Base-by-base conservation (phyloP, 2,113 vertebrate species). In the Stomatorhinus ivindoensis region DNA sequence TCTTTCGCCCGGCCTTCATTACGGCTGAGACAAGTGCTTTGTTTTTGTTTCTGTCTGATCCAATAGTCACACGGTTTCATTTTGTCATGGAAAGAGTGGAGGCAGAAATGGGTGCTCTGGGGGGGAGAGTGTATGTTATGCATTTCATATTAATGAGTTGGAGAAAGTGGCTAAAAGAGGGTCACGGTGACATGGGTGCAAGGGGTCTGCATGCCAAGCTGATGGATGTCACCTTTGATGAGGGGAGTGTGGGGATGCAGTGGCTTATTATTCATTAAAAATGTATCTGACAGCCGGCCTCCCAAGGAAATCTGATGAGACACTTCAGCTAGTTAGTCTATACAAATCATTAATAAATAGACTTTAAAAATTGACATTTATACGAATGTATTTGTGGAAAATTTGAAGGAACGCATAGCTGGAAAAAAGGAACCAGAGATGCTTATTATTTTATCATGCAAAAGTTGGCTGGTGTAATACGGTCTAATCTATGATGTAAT, bases 241-340 rank as follows among this genome's bases (percentile, higher is more conserved):
- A 19, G 87, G 89, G 94, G 94, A 93, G 93, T 91, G 90, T 89
- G 92, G 88, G 94, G 92, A 91, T 90, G 86, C 83, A 90, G 91
- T 94, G 94, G 94, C 92, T 95, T 95, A 93, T 93, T 93, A 92
- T 92, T 91, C 92, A 93, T 95, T 95, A 94, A 95, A 94, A 94
- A 94, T 95, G 93, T 92, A 95, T 95, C 93, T 95, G 95, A 96
- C 94, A 95, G 93, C 90, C 24, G 83, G 92, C 90, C 94, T 94
- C 93, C 9, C 11, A 94, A 94, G 95, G 90, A 88, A 86, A 73
- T 88, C 90, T 92, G 93, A 94, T 91, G 91, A 83, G 90, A 92
- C 92, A 89, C 92, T 93, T 94, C 93, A 89, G 90, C 88, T 90
- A 93, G 92, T 94, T 92, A 90, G 92, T 92, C 89, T 85, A 90